Evolutionary conservation across 2,888 invertebrate species (phyloP).

Genomic region (Nomada goodeniana): DNA sequence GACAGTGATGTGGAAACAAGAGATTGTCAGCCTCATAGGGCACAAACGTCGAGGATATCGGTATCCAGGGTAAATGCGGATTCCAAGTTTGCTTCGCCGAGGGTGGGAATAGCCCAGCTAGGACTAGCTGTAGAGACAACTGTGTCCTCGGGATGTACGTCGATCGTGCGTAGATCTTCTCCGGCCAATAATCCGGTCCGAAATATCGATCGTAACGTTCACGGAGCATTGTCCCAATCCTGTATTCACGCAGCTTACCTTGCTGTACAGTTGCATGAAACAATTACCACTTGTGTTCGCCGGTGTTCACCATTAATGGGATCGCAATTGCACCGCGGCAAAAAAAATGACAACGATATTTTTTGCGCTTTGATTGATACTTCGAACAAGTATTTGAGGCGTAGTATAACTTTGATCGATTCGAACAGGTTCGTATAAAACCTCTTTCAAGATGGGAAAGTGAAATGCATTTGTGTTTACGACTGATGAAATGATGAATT

Average conservation of each 20-base stretch:
- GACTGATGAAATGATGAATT: background rate
- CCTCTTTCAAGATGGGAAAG: background rate
- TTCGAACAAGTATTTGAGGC: too few species aligned
- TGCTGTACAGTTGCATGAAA: slow-evolving; percentile 63
- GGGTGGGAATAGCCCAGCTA: slow-evolving; percentile 85
- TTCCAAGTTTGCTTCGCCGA: slow-evolving; percentile 82
- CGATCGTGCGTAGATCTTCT: slow-evolving; percentile 81
- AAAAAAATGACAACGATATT: slow-evolving; percentile 4
- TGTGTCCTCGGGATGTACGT: slow-evolving; percentile 86
- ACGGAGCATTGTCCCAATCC: slow-evolving; percentile 79
- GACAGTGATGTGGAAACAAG: slow-evolving; percentile 77
- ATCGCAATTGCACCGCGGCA: slow-evolving; percentile 2
- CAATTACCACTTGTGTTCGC: slow-evolving; percentile 30
- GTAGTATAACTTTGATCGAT: background rate
- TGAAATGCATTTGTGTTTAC: background rate
- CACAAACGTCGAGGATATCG: slow-evolving; percentile 85
- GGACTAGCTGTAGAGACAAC: slow-evolving; percentile 85
- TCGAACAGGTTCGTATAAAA: background rate
- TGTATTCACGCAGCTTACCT: slow-evolving; percentile 81
- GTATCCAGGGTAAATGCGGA: slow-evolving; percentile 85
- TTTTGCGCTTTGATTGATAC: background rate
- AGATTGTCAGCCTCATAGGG: slow-evolving; percentile 82
- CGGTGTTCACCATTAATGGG: background rate
- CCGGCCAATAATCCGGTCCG: slow-evolving; percentile 78
- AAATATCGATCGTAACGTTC: slow-evolving; percentile 77